Evolutionary conservation across 35 echinoderm and acorn worm species (phyloP), one percentile per base, ranked within the genome.

Genomic region (Strongylocentrotus purpuratus): DNA sequence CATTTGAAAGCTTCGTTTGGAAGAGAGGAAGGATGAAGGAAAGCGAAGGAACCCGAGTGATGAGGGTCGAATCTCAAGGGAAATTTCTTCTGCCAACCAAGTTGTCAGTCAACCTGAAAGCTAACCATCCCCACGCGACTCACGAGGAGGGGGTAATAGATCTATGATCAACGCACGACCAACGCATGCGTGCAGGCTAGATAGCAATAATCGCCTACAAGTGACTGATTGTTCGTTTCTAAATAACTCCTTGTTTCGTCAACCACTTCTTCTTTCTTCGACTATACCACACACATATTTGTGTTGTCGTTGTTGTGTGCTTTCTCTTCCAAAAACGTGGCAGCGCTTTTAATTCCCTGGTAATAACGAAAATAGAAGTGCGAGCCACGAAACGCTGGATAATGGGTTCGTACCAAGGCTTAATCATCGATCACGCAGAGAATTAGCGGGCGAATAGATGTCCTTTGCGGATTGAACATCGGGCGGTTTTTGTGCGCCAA

Each of bases 381-480:
- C 87, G 15, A 89, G 87, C 87, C n/a, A 46, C 87, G 87, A 89
- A 89, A 89, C 87, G 32, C 31, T 11, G 87, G 87, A 89, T 89
- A 89, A 89, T 89, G 87, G 87, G 87, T 46, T 20, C 45, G 33
- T 46, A 33, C 45, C 17, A 89, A 89, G 87, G 87, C 87, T 89
- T 89, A 89, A 89, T 89, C 87, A 89, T 89, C 87, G 87, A 89
- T 89, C 87, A 89, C 45, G 87, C 20, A 15, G 15, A 28, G 45
- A 89, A 89, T 89, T 89, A 89, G 87, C 87, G 33, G 45, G 87
- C 87, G 87, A 89, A 89, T n/a, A 33, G 87, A 78, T 45, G 87
- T 33, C 87, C 87, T 89, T 46, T 46, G 45, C 87, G 87, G 87
- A 89, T 45, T 89, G 87, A 89, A 89, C 87, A 89, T 89, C 87